A percentile compares a stretch with the other conserved stretches of the same genome.
phyloP scores from a whole-genome alignment of 2,888 invertebrate species.

The Apotomis capreana region DNA sequence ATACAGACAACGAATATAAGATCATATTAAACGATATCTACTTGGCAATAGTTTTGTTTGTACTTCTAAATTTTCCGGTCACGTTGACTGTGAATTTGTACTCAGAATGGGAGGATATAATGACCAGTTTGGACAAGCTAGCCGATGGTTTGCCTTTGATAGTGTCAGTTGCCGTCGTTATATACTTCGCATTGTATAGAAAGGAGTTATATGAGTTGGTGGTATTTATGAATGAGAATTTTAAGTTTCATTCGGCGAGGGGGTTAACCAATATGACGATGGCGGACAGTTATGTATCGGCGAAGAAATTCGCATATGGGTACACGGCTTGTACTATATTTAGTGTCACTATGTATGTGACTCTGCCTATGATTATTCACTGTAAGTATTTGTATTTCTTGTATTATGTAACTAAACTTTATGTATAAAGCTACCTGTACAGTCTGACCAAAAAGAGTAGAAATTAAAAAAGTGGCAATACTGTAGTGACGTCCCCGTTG shows the following conservation, averaged over 20 bases:
- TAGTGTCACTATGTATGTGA: constrained; percentile 68
- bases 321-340: constrained; percentile 72
- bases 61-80: constrained; percentile 53
- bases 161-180: constrained; percentile 62
- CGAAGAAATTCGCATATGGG: constrained; percentile 65
- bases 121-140: constrained; percentile 65
- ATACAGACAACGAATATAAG: constrained; percentile 50
- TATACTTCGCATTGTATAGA: constrained; percentile 64
- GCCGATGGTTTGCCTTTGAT: constrained; percentile 68
- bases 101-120: constrained; percentile 65
- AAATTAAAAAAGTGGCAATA: no score
- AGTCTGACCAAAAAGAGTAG: no score
- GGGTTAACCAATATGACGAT: constrained; percentile 76
- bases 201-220: constrained; percentile 62
- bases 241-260: constrained; percentile 68
- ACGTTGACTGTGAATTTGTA: constrained; percentile 62
- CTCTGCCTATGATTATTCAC: constrained; percentile 62
- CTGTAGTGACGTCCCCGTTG: no score
- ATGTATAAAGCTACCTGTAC: no score
- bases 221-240: constrained; percentile 64
- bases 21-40: constrained; percentile 63
- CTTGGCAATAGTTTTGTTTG: constrained; percentile 61
- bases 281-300: constrained; percentile 60
- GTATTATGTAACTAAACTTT: background rate
- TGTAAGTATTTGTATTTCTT: constrained; percentile 60